Percentiles rank a stretch among this genome's conserved stretches.
phyloP scores from a whole-genome alignment of 2,113 vertebrate species.

The Rhynchomys soricoides region DNA sequence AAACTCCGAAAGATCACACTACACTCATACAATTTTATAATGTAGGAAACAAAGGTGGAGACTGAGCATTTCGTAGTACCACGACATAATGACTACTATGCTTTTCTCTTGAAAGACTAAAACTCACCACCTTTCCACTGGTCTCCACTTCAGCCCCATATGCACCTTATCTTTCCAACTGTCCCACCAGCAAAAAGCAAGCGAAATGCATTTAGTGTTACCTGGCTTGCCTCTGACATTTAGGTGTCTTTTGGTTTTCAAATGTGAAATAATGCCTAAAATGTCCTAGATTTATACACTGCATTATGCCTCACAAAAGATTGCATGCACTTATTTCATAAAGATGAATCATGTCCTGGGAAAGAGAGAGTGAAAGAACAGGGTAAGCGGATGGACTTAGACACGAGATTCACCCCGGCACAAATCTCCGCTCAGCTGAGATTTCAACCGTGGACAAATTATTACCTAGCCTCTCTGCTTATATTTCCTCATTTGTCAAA shows the following conservation, averaged over 20 bases:
- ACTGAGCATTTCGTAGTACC: not conserved
- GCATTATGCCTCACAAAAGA: conserved; percentile 10
- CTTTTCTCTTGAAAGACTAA: not conserved
- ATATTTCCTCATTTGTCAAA: conserved; percentile 45
- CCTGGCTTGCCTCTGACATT: not conserved
- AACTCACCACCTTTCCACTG: not conserved
- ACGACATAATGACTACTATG: not conserved
- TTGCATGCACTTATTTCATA: conserved; percentile 30
- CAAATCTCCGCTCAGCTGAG: conserved; percentile 3
- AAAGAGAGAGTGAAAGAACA: conserved; percentile 1
- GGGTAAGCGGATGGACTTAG: not conserved
- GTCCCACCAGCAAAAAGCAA: not conserved
- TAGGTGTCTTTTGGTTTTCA: conserved; percentile 14
- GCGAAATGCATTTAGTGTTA: not conserved
- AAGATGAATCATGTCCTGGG: conserved; percentile 49
- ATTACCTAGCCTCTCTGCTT: conserved; percentile 42
- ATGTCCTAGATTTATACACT: conserved; percentile 26
- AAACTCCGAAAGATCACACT: not conserved
- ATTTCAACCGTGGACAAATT: not conserved
- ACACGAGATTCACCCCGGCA: not conserved
- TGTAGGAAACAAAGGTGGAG: not conserved
- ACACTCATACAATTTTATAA: not conserved
- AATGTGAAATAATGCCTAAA: conserved; percentile 9
- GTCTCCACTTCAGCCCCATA: not conserved
- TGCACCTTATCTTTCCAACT: not conserved